phyloP scores from a whole-genome alignment of 2,888 invertebrate genomes.

The Tetragnatha montana region DNA sequence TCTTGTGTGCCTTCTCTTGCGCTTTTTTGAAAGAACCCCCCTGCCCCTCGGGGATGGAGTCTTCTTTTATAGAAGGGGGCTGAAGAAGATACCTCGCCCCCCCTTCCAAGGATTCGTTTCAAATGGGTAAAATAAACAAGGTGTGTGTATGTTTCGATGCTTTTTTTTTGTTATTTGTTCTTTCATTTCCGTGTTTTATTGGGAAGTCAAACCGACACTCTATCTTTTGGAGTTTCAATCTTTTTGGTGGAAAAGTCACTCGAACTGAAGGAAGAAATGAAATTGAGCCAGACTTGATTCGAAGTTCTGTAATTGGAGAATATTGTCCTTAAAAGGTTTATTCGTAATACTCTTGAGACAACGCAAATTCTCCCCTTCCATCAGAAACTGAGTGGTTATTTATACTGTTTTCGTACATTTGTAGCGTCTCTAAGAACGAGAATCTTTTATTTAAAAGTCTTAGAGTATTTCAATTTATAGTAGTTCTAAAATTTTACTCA shows the following conservation, averaged over 20 bases:
- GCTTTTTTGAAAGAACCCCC: constrained; percentile 22
- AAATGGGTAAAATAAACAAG: constrained; percentile 65
- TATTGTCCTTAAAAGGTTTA: neutral
- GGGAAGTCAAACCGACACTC: neutral
- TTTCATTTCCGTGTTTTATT: constrained; percentile 6
- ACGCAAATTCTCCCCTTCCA: neutral
- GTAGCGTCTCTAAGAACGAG: too few relatives aligned
- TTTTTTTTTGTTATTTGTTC: constrained; percentile 5
- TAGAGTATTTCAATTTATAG: too few relatives aligned
- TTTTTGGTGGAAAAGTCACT: neutral
- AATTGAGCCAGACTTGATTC: neutral
- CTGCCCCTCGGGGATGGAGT: neutral
- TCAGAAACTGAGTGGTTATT: too few relatives aligned
- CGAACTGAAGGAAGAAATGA: neutral
- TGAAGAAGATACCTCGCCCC: constrained; percentile 6
- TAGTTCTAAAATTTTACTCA: too few relatives aligned
- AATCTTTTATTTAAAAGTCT: too few relatives aligned
- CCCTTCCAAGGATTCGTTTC: constrained; percentile 14
- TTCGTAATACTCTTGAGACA: neutral
- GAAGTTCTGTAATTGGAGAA: constrained; percentile 9
- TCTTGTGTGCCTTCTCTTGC: constrained; percentile 11
- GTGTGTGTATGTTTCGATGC: neutral
- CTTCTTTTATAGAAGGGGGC: constrained; percentile 19
- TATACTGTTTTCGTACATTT: too few relatives aligned
- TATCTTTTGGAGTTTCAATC: neutral